phyloP scores from a whole-genome alignment of 2,797 vertebrate species.

The Adelosebastes latens region DNA sequence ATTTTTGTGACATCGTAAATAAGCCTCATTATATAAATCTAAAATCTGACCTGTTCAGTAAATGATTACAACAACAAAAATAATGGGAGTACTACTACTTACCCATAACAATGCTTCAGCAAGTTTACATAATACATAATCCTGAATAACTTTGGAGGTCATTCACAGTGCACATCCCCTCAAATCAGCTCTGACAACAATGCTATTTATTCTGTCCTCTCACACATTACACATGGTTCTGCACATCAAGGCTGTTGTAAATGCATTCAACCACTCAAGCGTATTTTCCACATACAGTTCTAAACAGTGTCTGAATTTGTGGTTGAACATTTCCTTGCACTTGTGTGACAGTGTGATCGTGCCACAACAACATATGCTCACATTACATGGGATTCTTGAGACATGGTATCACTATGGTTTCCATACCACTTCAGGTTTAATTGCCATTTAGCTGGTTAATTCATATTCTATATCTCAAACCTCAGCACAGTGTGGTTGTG shows the following conservation, averaged over 20 bases:
- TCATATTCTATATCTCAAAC: background rate
- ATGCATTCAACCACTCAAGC: background rate
- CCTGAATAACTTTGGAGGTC: constrained; percentile 9
- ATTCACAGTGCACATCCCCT: constrained; percentile 1
- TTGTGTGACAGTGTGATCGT: background rate
- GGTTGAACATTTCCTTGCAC: background rate
- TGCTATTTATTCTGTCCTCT: background rate
- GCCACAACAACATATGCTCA: background rate
- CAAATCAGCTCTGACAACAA: background rate
- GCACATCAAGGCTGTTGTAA: background rate
- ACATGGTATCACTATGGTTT: background rate
- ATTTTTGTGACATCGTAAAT: background rate
- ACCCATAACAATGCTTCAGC: background rate
- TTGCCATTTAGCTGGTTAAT: background rate
- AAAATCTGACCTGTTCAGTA: background rate
- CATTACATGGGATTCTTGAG: background rate
- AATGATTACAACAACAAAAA: background rate
- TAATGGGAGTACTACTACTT: background rate
- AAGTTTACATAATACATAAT: constrained; percentile 9
- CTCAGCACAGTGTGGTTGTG: background rate
- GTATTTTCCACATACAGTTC: background rate
- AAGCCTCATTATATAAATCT: background rate
- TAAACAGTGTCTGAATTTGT: background rate
- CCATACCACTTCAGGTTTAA: background rate
- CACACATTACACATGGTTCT: background rate